phyloP scores from a whole-genome alignment of 2,888 invertebrate species.

The Heteromyza rotundicornis region DNA sequence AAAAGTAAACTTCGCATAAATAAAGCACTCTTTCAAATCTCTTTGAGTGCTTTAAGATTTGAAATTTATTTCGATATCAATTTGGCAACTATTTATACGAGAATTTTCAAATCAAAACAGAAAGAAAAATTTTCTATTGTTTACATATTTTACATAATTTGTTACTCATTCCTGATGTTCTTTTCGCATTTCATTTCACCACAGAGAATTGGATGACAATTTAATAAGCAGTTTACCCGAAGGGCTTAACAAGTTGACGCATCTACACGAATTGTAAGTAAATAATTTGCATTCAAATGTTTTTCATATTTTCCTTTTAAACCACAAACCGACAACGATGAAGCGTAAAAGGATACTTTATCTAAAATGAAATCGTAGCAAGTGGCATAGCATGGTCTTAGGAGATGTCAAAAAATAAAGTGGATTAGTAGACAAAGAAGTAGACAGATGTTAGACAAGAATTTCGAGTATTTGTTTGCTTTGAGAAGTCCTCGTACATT shows the following conservation, averaged over 20 bases:
- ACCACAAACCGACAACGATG: not conserved
- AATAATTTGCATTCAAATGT: not conserved
- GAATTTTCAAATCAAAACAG: too few relatives aligned
- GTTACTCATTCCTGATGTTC: constrained; percentile 12
- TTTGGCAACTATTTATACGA: too few relatives aligned
- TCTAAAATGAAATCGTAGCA: too few relatives aligned
- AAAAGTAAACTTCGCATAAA: not conserved
- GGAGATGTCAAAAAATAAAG: not conserved
- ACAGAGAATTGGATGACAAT: constrained; percentile 80
- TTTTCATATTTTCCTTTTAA: not conserved
- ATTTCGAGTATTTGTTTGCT: too few relatives aligned
- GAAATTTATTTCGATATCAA: too few relatives aligned
- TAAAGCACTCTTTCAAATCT: too few relatives aligned
- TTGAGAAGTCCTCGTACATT: too few relatives aligned
- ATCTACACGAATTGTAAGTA: constrained; percentile 88
- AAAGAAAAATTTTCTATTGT: too few relatives aligned
- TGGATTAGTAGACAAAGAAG: too few relatives aligned
- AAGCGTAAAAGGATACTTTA: too few relatives aligned
- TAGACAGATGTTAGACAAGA: not conserved
- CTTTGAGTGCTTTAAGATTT: too few relatives aligned
- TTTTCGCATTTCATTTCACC: too few relatives aligned
- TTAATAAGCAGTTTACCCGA: constrained; percentile 75
- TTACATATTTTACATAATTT: constrained; percentile 4
- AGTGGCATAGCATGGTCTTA: not conserved
- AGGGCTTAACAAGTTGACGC: constrained; percentile 75